A percentile compares a stretch with the other conserved stretches of the same genome.
phyloP scores from a whole-genome alignment of 2,888 invertebrate species.

The Stenodera caucasica region DNA sequence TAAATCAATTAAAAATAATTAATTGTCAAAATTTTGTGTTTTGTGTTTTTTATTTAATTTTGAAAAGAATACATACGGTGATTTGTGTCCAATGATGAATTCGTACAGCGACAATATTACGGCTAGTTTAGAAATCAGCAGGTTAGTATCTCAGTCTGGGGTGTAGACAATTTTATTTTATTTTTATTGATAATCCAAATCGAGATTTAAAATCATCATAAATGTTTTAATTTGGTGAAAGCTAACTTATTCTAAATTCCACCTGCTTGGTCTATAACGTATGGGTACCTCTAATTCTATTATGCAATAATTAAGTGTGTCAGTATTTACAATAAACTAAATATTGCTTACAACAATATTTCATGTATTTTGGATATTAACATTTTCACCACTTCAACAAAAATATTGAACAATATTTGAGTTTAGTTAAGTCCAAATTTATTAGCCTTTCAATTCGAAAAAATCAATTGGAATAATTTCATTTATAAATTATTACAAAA shows the following conservation, averaged over 20 bases:
- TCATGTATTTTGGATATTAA: too few species aligned
- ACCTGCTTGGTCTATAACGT: slow-evolving; percentile 17
- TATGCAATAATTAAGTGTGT: slow-evolving; percentile 39
- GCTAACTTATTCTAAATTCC: slow-evolving; percentile 28
- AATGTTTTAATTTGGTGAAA: slow-evolving; percentile 29
- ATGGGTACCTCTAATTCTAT: slow-evolving; percentile 22
- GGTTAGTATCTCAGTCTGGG: slow-evolving; percentile 32
- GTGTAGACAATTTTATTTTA: slow-evolving; percentile 16
- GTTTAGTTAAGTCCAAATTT: too few species aligned
- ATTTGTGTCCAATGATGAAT: slow-evolving; percentile 30
- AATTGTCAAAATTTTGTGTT: slow-evolving; percentile 17
- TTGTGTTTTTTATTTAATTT: slow-evolving; percentile 9
- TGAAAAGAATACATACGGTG: not conserved
- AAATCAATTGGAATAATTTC: too few species aligned
- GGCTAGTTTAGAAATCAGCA: slow-evolving; percentile 46
- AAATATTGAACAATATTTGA: too few species aligned
- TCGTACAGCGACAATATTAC: slow-evolving; percentile 44
- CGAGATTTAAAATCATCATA: too few species aligned
- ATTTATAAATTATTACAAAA: too few species aligned
- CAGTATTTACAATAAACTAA: slow-evolving; percentile 33
- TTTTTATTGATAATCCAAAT: slow-evolving; percentile 13
- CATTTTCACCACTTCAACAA: too few species aligned
- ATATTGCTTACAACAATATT: slow-evolving; percentile 7
- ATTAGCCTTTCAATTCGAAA: too few species aligned
- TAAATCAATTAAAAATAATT: slow-evolving; percentile 13